Evolutionary conservation across 2,797 vertebrate species (phyloP).

Genomic region (Agapornis canus): DNA sequence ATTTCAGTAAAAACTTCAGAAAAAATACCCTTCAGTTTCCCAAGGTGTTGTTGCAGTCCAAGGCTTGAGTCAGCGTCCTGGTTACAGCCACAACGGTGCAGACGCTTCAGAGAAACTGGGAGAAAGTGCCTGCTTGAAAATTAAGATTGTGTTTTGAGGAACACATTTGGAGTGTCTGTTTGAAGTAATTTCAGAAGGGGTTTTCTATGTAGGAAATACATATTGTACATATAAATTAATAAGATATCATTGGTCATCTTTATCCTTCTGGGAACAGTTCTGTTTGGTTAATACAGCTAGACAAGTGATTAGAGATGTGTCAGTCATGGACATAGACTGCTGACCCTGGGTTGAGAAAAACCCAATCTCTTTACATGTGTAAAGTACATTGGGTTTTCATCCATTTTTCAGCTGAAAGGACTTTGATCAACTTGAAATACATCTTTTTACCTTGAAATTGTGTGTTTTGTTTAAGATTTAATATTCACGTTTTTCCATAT

Average conservation of each 20-base stretch:
- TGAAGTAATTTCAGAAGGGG: not conserved
- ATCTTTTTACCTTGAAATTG: not conserved
- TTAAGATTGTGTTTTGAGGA: not conserved
- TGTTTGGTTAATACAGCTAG: not conserved
- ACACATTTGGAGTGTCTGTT: not conserved
- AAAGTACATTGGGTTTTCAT: not conserved
- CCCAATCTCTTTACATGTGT: fast-evolving
- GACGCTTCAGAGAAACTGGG: fast-evolving
- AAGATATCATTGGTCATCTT: not conserved
- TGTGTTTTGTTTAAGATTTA: not conserved
- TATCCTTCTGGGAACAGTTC: not conserved
- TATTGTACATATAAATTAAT: not conserved
- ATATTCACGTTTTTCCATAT: not conserved
- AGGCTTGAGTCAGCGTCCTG: not conserved
- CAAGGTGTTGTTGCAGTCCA: not conserved
- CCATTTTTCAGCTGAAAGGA: not conserved
- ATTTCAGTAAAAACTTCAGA: not conserved
- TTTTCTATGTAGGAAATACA: not conserved
- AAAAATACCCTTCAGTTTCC: not conserved
- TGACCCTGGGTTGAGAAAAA: not conserved
- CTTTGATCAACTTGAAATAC: not conserved
- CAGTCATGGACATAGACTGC: not conserved
- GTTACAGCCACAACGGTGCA: not conserved
- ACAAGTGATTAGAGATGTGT: not conserved
- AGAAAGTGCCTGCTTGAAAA: not conserved